phyloP scores from a whole-genome alignment of 2,888 invertebrate species.

The Tupiocoris notatus region DNA sequence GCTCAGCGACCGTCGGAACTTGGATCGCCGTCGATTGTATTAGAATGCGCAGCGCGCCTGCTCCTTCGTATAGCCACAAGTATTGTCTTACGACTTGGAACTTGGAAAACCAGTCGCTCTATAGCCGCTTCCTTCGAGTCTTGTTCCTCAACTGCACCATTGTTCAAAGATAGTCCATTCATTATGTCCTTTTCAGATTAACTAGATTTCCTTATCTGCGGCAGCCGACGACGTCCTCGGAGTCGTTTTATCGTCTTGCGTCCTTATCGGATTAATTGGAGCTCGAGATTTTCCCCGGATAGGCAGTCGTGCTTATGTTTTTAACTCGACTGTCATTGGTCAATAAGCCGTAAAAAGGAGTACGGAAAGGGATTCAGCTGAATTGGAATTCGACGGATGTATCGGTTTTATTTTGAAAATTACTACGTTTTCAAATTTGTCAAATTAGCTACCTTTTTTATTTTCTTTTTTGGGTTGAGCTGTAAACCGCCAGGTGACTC shows the following conservation, averaged over 20 bases:
- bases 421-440: no score
- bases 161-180: slow-evolving; percentile 39
- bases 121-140: no score
- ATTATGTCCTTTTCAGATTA: slow-evolving; percentile 43
- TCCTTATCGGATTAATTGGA: slow-evolving; percentile 38
- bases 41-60: slow-evolving; percentile 21
- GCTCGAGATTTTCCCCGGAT: slow-evolving; percentile 20
- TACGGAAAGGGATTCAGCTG: no score
- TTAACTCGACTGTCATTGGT: no score
- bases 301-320: background rate
- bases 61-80: slow-evolving; percentile 13
- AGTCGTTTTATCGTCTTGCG: background rate
- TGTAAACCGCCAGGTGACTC: no score
- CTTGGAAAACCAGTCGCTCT: no score
- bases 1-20: slow-evolving; percentile 1
- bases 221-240: slow-evolving; percentile 3
- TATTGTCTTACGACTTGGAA: slow-evolving; percentile 34
- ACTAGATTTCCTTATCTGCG: slow-evolving; percentile 42
- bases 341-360: no score
- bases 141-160: slow-evolving; percentile 33
- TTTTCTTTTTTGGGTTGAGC: no score
- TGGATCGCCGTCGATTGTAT: slow-evolving; percentile 5
- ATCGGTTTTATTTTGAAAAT: no score
- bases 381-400: no score
- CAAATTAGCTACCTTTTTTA: no score